Conservation (phyloP, 1,140 invertebrate species). For the Zaprionus gabonicus region DNA sequence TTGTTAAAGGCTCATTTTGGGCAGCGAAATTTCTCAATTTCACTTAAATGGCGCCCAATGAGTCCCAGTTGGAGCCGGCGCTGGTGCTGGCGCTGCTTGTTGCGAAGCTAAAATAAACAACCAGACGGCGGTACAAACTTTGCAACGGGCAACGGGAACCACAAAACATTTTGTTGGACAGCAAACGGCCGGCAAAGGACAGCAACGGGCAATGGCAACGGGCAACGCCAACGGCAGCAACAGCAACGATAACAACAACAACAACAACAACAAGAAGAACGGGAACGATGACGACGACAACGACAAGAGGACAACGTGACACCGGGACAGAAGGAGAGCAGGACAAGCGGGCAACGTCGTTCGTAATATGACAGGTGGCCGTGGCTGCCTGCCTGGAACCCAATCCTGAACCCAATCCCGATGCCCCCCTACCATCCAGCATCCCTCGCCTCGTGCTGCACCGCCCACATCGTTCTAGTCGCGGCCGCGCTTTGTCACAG, state of each 20-base stretch:
- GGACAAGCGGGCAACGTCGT: constrained; percentile 21
- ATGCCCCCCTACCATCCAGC: not conserved
- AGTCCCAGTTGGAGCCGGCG: constrained; percentile 18
- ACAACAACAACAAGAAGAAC: constrained; percentile 34
- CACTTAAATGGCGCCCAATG: constrained; percentile 37
- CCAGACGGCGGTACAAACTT: constrained; percentile 68
- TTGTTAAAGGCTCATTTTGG: constrained; percentile 42
- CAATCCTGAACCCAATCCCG: not conserved
- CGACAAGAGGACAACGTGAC: constrained; percentile 1
- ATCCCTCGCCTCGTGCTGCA: not conserved
- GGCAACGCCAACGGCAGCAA: not conserved
- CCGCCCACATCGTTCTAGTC: constrained; percentile 21
- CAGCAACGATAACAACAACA: constrained; percentile 33
- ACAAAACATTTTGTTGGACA: constrained; percentile 83
- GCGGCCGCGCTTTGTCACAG: constrained; percentile 74
- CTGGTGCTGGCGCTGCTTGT: constrained; percentile 4
- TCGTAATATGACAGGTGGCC: constrained; percentile 77
- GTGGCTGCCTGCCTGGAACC: not conserved
- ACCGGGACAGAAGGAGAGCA: not conserved
- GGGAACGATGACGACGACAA: not conserved
- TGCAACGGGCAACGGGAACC: constrained; percentile 73
- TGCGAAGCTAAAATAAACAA: constrained; percentile 77
- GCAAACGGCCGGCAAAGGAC: constrained; percentile 78
- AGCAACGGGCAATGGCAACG: constrained; percentile 52
- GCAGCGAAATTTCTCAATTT: constrained; percentile 48